A percentile compares a stretch with the other conserved stretches of the same genome.
These are phyloP conservation scores for Spizaetus ornatus DNA, from an alignment of 2,113 vertebrate species.

Conservation along the genomic window DNA sequence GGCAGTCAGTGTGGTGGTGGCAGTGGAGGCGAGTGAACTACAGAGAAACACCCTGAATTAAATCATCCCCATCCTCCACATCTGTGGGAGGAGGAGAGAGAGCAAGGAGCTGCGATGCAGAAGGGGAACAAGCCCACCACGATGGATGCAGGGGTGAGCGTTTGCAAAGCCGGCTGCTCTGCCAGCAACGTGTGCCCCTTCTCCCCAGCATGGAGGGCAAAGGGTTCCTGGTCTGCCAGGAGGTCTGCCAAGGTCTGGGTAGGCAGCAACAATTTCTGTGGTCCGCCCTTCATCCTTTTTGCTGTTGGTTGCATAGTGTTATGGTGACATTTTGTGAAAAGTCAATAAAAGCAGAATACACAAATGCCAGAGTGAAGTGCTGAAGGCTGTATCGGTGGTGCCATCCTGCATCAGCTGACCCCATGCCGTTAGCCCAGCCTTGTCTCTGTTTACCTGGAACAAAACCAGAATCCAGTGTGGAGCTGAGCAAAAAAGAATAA, in stretches of 20 bases:
- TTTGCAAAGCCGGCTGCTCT: not conserved
- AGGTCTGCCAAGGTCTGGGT: not conserved
- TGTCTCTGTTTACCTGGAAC: not conserved
- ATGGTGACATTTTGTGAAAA: not conserved
- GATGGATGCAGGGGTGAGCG: not conserved
- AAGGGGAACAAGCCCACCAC: not conserved
- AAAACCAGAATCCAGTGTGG: not conserved
- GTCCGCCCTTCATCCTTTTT: not conserved
- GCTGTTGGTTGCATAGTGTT: not conserved
- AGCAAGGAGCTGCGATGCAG: rapidly evolving
- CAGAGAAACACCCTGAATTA: not conserved
- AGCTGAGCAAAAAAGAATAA: not conserved
- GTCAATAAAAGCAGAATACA: not conserved
- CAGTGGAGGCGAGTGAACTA: not conserved
- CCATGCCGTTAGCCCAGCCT: not conserved
- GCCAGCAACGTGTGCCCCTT: rapidly evolving
- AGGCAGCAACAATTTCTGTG: not conserved
- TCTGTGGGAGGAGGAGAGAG: not conserved
- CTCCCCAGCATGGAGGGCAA: not conserved
- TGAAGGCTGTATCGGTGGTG: not conserved
- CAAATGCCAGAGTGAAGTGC: rapidly evolving
- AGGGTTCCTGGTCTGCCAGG: not conserved
- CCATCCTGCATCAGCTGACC: not conserved
- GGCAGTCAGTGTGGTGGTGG: not conserved
- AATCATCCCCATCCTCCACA: rapidly evolving